These are phyloP conservation scores for Siniperca obscura DNA, from an alignment of 2,797 vertebrate species.

Conservation along the genomic window DNA sequence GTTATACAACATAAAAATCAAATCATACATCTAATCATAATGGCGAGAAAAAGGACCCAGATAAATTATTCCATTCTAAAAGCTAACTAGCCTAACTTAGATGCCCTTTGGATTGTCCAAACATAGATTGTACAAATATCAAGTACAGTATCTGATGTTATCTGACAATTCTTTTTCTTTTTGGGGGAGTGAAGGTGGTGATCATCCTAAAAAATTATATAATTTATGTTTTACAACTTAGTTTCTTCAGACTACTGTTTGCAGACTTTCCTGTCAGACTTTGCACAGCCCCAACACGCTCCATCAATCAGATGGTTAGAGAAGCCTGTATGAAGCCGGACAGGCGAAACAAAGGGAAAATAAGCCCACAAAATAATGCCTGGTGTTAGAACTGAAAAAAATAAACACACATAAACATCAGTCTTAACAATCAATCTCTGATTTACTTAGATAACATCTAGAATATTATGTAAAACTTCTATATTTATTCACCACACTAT, in stretches of 20 bases:
- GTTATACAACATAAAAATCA: too few species aligned
- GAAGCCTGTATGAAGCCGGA: not conserved
- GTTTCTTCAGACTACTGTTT: not conserved
- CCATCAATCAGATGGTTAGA: too few species aligned
- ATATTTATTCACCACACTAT: not conserved
- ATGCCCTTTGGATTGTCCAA: too few species aligned
- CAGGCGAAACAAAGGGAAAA: not conserved
- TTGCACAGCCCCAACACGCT: not conserved
- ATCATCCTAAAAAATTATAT: too few species aligned
- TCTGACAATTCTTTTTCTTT: too few species aligned
- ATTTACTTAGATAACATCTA: constrained; percentile 23
- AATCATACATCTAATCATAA: too few species aligned
- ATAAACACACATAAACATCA: not conserved
- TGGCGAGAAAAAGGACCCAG: too few species aligned
- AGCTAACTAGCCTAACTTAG: too few species aligned
- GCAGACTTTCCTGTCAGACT: not conserved
- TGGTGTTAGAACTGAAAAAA: not conserved
- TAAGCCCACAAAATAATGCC: not conserved
- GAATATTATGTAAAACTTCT: not conserved
- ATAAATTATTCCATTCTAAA: too few species aligned
- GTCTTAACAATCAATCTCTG: constrained; percentile 1
- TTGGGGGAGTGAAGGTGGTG: too few species aligned
- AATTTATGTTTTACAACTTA: not conserved
- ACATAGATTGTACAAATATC: too few species aligned
- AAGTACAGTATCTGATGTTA: too few species aligned